A percentile compares a stretch with the other conserved stretches of the same genome.
Evolutionary conservation across 2,113 vertebrate species (phyloP).

Genomic region (Zosterops hypoxanthus): DNA sequence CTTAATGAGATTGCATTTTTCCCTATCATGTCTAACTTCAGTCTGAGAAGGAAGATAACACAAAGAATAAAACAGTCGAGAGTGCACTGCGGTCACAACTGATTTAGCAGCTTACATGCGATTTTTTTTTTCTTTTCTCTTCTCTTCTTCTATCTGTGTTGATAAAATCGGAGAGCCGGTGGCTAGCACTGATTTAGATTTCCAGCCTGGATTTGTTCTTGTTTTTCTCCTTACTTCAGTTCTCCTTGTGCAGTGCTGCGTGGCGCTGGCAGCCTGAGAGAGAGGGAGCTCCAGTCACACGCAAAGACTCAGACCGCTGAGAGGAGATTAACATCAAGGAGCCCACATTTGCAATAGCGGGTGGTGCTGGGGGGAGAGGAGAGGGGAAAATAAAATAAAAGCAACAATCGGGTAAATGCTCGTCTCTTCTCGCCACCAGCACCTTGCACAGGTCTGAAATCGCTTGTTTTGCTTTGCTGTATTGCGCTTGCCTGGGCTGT

Average conservation of each 20-base stretch:
- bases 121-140: not conserved
- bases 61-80: not conserved
- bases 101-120: not conserved
- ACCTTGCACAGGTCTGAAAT: conserved; percentile 58
- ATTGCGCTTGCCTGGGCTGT: conserved; percentile 43
- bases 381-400: conserved; percentile 47
- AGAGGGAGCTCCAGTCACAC: conserved; percentile 69
- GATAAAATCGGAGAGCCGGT: not conserved
- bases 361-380: conserved; percentile 12
- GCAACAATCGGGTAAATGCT: conserved; percentile 31
- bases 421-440: conserved; percentile 16
- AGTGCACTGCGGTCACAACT: not conserved
- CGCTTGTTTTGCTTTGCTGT: conserved; percentile 41
- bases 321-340: conserved; percentile 43
- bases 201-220: conserved; percentile 34
- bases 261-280: conserved; percentile 41
- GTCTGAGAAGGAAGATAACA: not conserved
- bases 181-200: conserved; percentile 32
- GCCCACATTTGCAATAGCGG: conserved; percentile 43
- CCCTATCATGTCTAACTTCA: not conserved
- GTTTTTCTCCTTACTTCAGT: conserved; percentile 31
- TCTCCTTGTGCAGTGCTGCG: conserved; percentile 57
- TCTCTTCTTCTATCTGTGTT: not conserved
- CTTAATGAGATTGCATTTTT: not conserved
- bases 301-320: not conserved